Base-by-base conservation (phyloP, 2,888 invertebrate species). In the Sturmia bella region DNA sequence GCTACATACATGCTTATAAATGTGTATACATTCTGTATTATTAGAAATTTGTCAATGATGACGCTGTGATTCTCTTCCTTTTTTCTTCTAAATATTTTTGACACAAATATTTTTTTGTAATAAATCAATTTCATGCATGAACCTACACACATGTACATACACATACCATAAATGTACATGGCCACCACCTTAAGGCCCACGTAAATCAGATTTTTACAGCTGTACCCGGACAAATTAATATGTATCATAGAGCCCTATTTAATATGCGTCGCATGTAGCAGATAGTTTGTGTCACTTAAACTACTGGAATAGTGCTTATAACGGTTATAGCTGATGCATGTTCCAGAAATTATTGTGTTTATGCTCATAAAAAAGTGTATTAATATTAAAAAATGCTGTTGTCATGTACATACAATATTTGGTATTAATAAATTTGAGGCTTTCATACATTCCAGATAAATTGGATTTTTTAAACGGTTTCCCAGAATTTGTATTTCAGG, bases 271-370 rank as follows among this genome's bases (percentile, higher is more conserved):
- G 3, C 12, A 50, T 45, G 72, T 48, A 57, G 66, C 75, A 50
- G 61, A 45, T 48, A 72, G 59, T 81, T 76, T 81, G 72, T 76
- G 70, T 81, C 72, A 76, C 17, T 56, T 76, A 43, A 68, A 57
- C 52, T 50, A 76, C 61, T 73, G 61, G 73, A 68, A 68, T 48
- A 59, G 75, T 75, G 64, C 32, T 57, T 80, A 74, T 80, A 80
- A 80, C 80, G 32, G 74, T 74, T 80, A 69, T 74, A 50, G 39
- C 45, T 37, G 45, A n/a, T 50, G 52, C 69, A 69, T 80, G 80
- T 69, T 48, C 27, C 5, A 64, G 41, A 41, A 50, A 43, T 27
- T 63, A 11, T 52, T 17, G 17, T 12, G 27, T 27, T n/a, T 27
- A 9, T 43, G 48, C 4, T 48, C 7, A 13, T 37, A 11, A 11